Evolutionary conservation across 2,113 vertebrate genomes (phyloP).

Genomic region (Neodon shergylaensis): DNA sequence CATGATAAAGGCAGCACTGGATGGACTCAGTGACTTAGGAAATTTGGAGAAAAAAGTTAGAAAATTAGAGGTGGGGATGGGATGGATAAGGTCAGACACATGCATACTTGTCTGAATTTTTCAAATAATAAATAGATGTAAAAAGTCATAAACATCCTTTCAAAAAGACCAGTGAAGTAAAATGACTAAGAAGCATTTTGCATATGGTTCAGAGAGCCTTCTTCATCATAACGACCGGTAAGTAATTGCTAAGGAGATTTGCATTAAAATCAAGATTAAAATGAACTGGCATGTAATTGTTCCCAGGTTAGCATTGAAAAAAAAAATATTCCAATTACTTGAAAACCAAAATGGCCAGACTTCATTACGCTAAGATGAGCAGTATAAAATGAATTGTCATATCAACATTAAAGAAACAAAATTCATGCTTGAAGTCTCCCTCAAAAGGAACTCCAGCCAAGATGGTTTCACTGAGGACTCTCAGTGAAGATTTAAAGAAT

Average conservation of each 20-base stretch:
- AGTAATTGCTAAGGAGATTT: background rate
- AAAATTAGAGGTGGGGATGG: background rate
- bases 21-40: background rate
- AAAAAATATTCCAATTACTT: conserved; percentile 17
- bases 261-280: background rate
- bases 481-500: background rate
- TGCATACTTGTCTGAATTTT: background rate
- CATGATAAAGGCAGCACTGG: background rate
- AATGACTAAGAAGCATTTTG: background rate
- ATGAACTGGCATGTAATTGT: background rate
- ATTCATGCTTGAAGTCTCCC: background rate
- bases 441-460: background rate
- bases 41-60: background rate
- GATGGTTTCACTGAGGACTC: background rate
- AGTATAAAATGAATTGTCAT: background rate
- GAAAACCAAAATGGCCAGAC: background rate
- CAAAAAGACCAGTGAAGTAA: background rate
- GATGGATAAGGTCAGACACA: background rate
- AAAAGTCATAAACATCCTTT: background rate
- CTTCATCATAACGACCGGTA: background rate
- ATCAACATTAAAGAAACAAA: background rate
- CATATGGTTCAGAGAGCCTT: background rate
- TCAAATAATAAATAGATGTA: background rate
- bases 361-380: background rate
- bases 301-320: background rate